phyloP scores from a whole-genome alignment of 2,888 invertebrate genomes.

The Sarcophaga subvicina region DNA sequence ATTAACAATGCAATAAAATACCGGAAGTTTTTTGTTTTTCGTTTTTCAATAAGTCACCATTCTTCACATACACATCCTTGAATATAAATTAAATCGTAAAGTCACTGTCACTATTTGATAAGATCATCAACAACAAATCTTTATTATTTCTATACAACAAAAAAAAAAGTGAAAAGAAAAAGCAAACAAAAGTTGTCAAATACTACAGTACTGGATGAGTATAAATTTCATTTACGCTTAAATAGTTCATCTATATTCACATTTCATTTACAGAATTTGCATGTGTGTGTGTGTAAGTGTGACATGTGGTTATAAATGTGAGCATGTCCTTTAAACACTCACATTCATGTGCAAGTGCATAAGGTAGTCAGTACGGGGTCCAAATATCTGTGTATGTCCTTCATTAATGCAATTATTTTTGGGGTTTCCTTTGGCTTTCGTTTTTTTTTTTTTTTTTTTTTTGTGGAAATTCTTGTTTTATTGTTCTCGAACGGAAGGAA shows the following conservation, averaged over 20 bases:
- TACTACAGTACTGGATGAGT: not conserved
- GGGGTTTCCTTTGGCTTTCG: not conserved
- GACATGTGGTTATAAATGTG: not conserved
- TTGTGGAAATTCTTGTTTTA: not conserved
- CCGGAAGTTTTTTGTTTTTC: too few relatives aligned
- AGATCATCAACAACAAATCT: too few relatives aligned
- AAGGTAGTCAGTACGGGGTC: not conserved
- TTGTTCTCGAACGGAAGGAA: not conserved
- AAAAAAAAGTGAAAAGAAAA: not conserved
- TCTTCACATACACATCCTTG: too few relatives aligned
- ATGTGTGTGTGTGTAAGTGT: not conserved
- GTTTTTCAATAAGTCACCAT: too few relatives aligned
- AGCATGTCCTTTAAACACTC: not conserved
- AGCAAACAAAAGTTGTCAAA: not conserved
- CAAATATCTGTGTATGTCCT: not conserved
- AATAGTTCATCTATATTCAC: constrained; percentile 50
- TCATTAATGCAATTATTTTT: not conserved
- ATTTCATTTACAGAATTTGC: constrained; percentile 6
- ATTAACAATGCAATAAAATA: too few relatives aligned
- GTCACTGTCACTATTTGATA: too few relatives aligned
- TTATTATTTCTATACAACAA: not conserved
- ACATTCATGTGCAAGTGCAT: too few relatives aligned
- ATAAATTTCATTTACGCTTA: constrained; percentile 20
- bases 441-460: not conserved
- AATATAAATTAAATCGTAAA: too few relatives aligned